Percentiles rank a stretch among this genome's conserved stretches.
These are phyloP conservation scores for Borostomias antarcticus DNA, from an alignment of 2,797 vertebrate genomes.

Conservation along the genomic window DNA sequence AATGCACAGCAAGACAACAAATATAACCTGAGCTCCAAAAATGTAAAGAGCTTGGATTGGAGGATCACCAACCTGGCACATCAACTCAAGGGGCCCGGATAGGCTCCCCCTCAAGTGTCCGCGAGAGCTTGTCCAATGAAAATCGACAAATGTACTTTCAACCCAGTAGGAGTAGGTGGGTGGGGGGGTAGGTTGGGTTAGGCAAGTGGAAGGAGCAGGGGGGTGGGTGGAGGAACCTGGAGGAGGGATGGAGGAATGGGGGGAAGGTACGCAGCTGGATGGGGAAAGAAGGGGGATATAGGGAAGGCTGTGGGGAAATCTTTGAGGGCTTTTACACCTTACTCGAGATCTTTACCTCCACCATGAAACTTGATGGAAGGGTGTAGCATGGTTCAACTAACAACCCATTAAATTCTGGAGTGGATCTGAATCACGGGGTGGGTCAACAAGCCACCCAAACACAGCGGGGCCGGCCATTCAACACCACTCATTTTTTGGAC, in stretches of 20 bases:
- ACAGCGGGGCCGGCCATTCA: no score
- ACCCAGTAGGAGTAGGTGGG: background rate
- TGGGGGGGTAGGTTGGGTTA: no score
- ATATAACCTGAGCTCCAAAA: slow-evolving; percentile 83
- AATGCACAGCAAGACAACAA: slow-evolving; percentile 95
- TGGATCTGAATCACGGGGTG: no score
- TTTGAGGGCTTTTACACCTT: background rate
- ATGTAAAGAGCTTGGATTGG: slow-evolving; percentile 80
- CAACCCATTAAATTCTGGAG: background rate
- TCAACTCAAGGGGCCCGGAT: slow-evolving; percentile 87
- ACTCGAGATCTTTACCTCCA: background rate
- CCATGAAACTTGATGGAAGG: background rate
- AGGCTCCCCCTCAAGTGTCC: slow-evolving; percentile 83
- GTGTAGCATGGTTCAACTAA: background rate
- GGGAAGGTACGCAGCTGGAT: background rate
- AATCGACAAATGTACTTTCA: slow-evolving; percentile 67
- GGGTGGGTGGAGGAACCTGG: no score
- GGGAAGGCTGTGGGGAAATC: no score
- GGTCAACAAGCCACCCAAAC: no score
- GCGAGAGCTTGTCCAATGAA: slow-evolving; percentile 87
- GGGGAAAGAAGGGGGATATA: background rate
- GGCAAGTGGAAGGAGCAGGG: no score
- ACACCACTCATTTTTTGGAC: no score
- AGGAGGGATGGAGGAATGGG: background rate
- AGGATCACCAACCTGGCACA: slow-evolving; percentile 97